phyloP scores from a whole-genome alignment of 1,140 invertebrate genomes.

The Sipha flava region DNA sequence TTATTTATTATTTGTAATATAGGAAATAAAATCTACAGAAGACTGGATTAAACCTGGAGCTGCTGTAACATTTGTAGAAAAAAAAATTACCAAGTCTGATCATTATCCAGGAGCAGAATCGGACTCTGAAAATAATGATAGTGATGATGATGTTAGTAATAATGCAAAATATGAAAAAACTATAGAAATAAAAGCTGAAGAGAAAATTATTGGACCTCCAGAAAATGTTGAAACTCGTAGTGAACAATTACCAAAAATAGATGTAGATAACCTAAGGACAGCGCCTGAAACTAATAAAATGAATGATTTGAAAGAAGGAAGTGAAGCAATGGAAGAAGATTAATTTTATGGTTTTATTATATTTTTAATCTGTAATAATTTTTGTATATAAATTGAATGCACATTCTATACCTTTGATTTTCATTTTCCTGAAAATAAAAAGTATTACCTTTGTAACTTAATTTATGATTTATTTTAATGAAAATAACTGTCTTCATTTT shows the following conservation, averaged over 20 bases:
- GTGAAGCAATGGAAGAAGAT: neutral
- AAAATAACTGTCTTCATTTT: too few relatives aligned
- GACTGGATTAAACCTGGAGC: constrained; percentile 48
- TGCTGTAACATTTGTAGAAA: constrained; percentile 40
- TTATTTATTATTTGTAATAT: neutral
- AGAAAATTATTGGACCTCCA: neutral
- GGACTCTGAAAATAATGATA: constrained; percentile 44
- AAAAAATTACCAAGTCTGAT: constrained; percentile 42
- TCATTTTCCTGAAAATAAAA: too few relatives aligned
- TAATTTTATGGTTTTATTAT: neutral
- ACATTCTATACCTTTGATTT: too few relatives aligned
- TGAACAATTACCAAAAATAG: neutral
- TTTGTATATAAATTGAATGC: neutral
- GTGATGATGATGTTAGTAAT: constrained; percentile 22
- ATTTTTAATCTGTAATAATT: neutral
- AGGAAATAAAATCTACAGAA: constrained; percentile 32
- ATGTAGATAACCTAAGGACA: neutral
- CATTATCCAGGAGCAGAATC: constrained; percentile 46
- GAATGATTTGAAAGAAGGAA: neutral
- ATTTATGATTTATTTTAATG: too few relatives aligned
- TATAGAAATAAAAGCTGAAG: neutral
- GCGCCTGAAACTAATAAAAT: neutral
- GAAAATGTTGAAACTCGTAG: neutral
- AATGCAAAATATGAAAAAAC: neutral
- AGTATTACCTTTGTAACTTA: too few relatives aligned